phyloP scores from a whole-genome alignment of 2,113 vertebrate genomes.

The Sphaerodactylus townsendi region DNA sequence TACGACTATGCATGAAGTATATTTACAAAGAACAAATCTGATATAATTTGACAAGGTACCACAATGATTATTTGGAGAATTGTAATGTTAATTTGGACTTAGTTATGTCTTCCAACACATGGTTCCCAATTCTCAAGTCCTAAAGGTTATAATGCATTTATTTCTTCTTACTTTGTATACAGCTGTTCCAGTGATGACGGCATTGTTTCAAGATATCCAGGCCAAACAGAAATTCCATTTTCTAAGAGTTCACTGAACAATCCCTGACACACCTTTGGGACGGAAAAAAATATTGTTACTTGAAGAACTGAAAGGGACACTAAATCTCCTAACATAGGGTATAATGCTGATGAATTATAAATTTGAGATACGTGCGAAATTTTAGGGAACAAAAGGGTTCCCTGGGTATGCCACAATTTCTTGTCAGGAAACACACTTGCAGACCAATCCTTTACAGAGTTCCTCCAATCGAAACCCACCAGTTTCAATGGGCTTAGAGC shows the following conservation, averaged over 20 bases:
- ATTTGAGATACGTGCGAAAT: not conserved
- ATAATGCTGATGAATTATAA: not conserved
- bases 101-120: constrained; percentile 23
- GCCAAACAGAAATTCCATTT: constrained; percentile 87
- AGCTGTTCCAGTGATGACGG: constrained; percentile 84
- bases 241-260: constrained; percentile 86
- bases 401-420: not conserved
- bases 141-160: not conserved
- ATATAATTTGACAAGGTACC: not conserved
- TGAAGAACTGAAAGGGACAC: not conserved
- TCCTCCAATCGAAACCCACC: too few species aligned
- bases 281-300: constrained; percentile 20
- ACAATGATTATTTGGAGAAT: not conserved
- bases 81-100: not conserved
- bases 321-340: not conserved
- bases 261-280: constrained; percentile 87
- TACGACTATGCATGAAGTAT: not conserved
- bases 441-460: too few species aligned
- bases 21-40: not conserved
- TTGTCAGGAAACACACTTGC: not conserved
- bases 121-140: not conserved
- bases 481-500: too few species aligned
- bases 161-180: constrained; percentile 82
- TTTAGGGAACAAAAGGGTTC: not conserved
- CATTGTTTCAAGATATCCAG: constrained; percentile 87